Percentiles rank a stretch among this genome's conserved stretches.
phyloP scores from a whole-genome alignment of 2,113 vertebrate species.

The Atractosteus spatula region DNA sequence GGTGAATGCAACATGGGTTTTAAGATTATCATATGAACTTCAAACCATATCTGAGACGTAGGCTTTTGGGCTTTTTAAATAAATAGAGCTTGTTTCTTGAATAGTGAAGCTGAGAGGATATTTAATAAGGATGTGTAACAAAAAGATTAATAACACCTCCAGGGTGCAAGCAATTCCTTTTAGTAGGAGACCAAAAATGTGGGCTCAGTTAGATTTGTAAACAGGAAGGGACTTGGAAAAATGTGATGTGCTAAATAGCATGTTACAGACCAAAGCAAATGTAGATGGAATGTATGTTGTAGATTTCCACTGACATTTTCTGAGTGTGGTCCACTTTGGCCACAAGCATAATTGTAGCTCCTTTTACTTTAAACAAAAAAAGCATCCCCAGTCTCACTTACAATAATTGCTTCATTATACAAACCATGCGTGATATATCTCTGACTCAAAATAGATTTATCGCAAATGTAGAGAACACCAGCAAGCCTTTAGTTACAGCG shows the following conservation, averaged over 20 bases:
- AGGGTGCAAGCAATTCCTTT: no score
- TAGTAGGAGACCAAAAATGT: no score
- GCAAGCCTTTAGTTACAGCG: constrained; percentile 9
- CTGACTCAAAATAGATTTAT: constrained; percentile 8
- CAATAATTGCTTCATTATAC: constrained; percentile 46
- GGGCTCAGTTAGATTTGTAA: no score
- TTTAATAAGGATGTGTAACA: no score
- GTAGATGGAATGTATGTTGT: constrained; percentile 40
- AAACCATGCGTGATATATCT: constrained; percentile 30
- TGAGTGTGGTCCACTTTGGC: constrained; percentile 36
- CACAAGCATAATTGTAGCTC: constrained; percentile 34
- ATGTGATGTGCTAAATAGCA: constrained; percentile 15
- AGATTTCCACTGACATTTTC: constrained; percentile 44
- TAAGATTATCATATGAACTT: no score
- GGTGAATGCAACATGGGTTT: no score
- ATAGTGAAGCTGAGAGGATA: no score
- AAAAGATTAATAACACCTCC: no score
- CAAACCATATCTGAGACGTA: no score
- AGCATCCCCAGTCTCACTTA: constrained; percentile 32
- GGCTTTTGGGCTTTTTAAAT: no score
- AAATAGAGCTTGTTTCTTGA: no score
- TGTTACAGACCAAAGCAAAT: constrained; percentile 35
- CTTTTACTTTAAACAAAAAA: constrained; percentile 35
- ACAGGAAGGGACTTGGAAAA: constrained; percentile 12
- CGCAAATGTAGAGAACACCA: constrained; percentile 16